A percentile compares a stretch with the other conserved stretches of the same genome.
Evolutionary conservation across 2,113 vertebrate genomes (phyloP).

Genomic region (Protobothrops flavoviridis): DNA sequence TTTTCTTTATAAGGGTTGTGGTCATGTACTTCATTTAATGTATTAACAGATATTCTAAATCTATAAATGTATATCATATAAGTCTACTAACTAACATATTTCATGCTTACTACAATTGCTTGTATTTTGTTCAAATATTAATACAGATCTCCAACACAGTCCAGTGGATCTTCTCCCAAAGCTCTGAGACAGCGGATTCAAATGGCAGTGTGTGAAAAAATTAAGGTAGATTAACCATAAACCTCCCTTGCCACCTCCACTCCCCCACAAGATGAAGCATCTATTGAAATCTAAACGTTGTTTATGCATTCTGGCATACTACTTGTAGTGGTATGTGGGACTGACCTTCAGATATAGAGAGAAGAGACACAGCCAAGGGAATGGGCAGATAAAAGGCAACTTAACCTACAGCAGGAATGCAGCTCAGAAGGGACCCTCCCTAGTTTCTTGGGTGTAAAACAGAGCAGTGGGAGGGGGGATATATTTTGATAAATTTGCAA

Average conservation of each 20-base stretch:
- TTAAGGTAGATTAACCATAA: slow-evolving; percentile 76
- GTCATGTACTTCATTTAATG: not conserved
- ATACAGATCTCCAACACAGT: slow-evolving; percentile 81
- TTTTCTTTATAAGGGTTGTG: not conserved
- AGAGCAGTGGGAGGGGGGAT: not conserved
- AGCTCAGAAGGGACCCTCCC: not conserved
- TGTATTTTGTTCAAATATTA: slow-evolving; percentile 19
- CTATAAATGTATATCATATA: not conserved
- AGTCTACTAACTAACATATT: not conserved
- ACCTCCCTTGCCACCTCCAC: not conserved
- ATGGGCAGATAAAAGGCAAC: not conserved
- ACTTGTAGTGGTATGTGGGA: not conserved
- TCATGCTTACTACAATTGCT: not conserved
- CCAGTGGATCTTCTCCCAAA: slow-evolving; percentile 75
- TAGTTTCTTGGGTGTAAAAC: not conserved
- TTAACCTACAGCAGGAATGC: not conserved
- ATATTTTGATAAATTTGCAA: not conserved
- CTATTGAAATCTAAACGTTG: not conserved
- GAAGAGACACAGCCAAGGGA: not conserved
- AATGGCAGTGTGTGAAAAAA: slow-evolving; percentile 70
- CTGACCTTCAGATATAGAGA: not conserved
- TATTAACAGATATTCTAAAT: not conserved
- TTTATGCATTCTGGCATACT: not conserved
- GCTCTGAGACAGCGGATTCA: slow-evolving; percentile 78
- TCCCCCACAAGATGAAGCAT: not conserved